Percentiles rank a stretch among this genome's conserved stretches.
Conservation (phyloP, 1,140 invertebrate genomes). For the Camponotus pennsylvanicus region DNA sequence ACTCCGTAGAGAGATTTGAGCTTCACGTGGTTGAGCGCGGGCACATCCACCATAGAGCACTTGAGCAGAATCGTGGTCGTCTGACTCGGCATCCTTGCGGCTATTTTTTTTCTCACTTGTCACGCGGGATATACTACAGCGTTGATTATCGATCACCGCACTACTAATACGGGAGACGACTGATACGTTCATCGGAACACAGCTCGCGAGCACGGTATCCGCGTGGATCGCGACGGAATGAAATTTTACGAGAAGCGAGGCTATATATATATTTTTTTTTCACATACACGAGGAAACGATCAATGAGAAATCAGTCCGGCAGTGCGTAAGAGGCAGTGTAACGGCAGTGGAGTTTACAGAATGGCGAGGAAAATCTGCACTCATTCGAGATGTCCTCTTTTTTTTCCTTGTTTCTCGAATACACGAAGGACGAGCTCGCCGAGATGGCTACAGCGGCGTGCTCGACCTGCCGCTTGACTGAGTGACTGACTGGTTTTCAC, state of each 20-base stretch:
- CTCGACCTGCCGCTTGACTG: slow-evolving; percentile 66
- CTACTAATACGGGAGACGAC: slow-evolving; percentile 47
- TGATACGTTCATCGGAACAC: slow-evolving; percentile 66
- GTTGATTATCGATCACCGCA: slow-evolving; percentile 64
- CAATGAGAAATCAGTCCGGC: neutral
- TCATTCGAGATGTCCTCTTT: no score
- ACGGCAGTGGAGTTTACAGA: slow-evolving; percentile 18
- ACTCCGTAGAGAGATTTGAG: slow-evolving; percentile 83
- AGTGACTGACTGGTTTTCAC: slow-evolving; percentile 83
- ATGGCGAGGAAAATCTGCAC: neutral
- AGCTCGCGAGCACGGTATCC: neutral
- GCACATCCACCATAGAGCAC: slow-evolving; percentile 86
- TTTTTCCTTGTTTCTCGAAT: neutral
- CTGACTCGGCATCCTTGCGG: slow-evolving; percentile 83
- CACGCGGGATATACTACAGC: slow-evolving; percentile 50
- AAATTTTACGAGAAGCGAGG: neutral
- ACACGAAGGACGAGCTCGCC: slow-evolving; percentile 4
- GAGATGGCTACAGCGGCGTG: slow-evolving; percentile 40
- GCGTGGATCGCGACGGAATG: neutral
- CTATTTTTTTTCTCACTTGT: slow-evolving; percentile 57
- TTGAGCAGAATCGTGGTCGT: slow-evolving; percentile 85
- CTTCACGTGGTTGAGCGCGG: slow-evolving; percentile 84
- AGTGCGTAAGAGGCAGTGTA: slow-evolving; percentile 6
- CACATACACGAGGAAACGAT: neutral
- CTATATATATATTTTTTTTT: neutral